Base-by-base conservation (phyloP, 2,113 vertebrate species). In the Sturnus vulgaris region DNA sequence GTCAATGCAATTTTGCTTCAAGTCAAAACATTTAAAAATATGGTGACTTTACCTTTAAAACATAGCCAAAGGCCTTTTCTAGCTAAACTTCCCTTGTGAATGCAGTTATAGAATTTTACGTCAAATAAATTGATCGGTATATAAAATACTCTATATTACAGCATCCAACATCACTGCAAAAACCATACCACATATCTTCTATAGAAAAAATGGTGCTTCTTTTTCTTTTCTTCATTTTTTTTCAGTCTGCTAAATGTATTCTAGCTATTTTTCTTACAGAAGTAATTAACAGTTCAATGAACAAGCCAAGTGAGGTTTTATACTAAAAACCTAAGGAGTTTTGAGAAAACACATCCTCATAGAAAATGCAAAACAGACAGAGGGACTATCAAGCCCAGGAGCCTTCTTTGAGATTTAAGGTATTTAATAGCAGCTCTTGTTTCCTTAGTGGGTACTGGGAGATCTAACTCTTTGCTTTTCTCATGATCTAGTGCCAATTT, bases 341-440 rank as follows among this genome's bases (percentile, higher is more conserved):
- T 65, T 90, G 69, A 56, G 76, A 61, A 64, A 88, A 70, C 10
- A 64, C 37, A 79, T 56, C 15, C 75, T 94, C 46, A 57, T 12
- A 90, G 25, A 63, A 88, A 92, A 95, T 91, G 91, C 53, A 93
- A 89, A 96, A 42, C 30, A 92, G 47, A 28, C 27, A 86, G 46
- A 84, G 42, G 42, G 63, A 72, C 83, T 68, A 11, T 77, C 65
- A 94, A 72, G 27, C 93, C 57, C 77, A 85, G 46, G 65, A 86
- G 88, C 17, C 40, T 69, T 90, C 93, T 68, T 53, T 31, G 56
- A 88, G 68, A 39, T 88, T 88, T 92, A 81, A 90, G 64, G 82
- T 90, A 92, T 93, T 92, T 90, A 93, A 73, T 27, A 88, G 52
- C 52, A 71, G 16, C 64, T 93, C n/a, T 78, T 81, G 11, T 86